Base-by-base conservation (phyloP, 1,140 invertebrate species). In the Bombus sylvicola region DNA sequence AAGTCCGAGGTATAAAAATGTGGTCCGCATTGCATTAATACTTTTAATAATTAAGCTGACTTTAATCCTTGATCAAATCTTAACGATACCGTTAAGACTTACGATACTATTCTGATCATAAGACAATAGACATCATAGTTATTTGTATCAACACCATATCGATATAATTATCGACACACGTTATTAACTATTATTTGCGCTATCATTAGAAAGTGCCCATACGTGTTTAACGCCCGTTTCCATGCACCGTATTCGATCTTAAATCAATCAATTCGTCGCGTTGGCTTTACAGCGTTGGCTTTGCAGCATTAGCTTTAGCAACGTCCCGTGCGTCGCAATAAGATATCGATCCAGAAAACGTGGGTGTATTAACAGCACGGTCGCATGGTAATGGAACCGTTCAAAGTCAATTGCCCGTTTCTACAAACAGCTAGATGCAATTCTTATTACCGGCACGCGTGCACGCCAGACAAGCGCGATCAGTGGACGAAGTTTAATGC, bases 181-280 rank as follows among this genome's bases (percentile, higher is more conserved):
- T 53, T 28, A 82, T 47, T 59, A 81, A 81, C 88, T 78, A 84
- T 89, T 87, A 85, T 81, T 66, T 62, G 28, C 77, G 68, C 31
- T 69, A 22, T 59, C 77, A 59, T 85, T 88, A 53, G 59, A 71
- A 66, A 82, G 79, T 47, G 68, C 28, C n/a, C 66, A 83, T 64
- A 25, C 53, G 64, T 81, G 86, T 78, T 53, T 37, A 64, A 84
- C 76, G 73, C 81, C 72, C 76, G 25, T 75, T 83, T 83, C 72
- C 37, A 72, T n/a, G 28, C 59, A 9, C 31, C 15, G 31, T 75
- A 31, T 76, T 69, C 47, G 31, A 39, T 39, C 71, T 86, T 71
- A 77, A 77, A 82, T 83, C 80, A 83, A 83, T 86, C 72, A 62
- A 71, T 18, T 34, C 41, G 69, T 57, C 69, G 59, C 59, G 77